Evolutionary conservation across 2,113 vertebrate species (phyloP).

Genomic region (Cottus gobio): DNA sequence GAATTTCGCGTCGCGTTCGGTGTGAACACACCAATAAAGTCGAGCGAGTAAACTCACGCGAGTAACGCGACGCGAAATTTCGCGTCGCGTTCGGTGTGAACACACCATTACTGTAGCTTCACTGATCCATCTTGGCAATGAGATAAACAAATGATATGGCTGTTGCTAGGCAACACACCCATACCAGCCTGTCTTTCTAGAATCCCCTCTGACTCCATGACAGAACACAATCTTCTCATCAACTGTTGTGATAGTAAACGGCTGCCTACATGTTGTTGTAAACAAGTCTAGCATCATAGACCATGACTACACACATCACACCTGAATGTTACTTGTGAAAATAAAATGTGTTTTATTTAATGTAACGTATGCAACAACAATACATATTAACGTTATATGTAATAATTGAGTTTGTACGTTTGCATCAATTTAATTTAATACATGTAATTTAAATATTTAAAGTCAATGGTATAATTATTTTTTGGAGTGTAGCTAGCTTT

Average conservation of each 20-base stretch:
- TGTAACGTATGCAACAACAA: not conserved
- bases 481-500: not conserved
- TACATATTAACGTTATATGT: not conserved
- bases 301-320: no score
- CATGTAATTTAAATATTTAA: no score
- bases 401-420: no score
- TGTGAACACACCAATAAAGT: no score
- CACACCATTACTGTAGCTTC: not conserved
- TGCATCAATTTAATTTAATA: no score
- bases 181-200: slow-evolving; percentile 55
- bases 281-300: slow-evolving; percentile 15
- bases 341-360: not conserved
- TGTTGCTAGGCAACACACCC: slow-evolving; percentile 81
- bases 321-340: not conserved
- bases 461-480: no score
- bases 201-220: slow-evolving; percentile 22
- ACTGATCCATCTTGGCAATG: slow-evolving; percentile 30
- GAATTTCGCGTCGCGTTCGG: no score
- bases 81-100: no score
- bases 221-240: not conserved
- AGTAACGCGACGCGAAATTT: no score
- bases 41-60: no score
- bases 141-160: slow-evolving; percentile 50
- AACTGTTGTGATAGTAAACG: slow-evolving; percentile 18
- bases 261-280: not conserved